These are phyloP conservation scores for Pentalonia nigronervosa DNA, from an alignment of 1,140 invertebrate species.

Conservation along the genomic window DNA sequence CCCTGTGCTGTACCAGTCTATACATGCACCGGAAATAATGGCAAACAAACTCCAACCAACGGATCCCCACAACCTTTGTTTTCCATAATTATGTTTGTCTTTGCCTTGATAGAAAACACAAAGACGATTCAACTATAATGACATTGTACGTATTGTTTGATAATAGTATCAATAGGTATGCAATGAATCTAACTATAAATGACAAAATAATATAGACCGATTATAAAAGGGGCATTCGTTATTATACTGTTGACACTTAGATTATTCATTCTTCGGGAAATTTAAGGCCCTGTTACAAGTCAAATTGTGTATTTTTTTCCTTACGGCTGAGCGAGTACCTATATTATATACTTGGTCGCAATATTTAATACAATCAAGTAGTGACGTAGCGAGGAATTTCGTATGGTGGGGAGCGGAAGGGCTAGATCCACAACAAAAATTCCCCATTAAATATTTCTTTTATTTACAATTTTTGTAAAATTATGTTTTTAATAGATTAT, in stretches of 20 bases:
- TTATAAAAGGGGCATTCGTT: not conserved
- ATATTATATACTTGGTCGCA: too few species aligned
- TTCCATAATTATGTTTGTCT: slow-evolving; percentile 75
- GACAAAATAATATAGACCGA: not conserved
- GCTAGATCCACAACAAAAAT: too few species aligned
- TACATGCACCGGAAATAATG: slow-evolving; percentile 75
- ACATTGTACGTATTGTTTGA: not conserved
- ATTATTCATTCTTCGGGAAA: not conserved
- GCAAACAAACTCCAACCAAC: slow-evolving; percentile 82
- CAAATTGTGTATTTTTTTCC: too few species aligned
- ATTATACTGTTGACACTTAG: not conserved
- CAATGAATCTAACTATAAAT: not conserved
- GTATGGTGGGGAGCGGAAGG: too few species aligned
- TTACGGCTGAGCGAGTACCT: too few species aligned
- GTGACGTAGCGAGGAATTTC: too few species aligned
- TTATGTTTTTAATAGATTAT: too few species aligned
- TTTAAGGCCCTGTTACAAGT: not conserved
- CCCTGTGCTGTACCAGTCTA: slow-evolving; percentile 75
- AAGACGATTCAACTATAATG: slow-evolving; percentile 1
- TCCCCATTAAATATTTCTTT: too few species aligned
- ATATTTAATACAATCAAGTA: too few species aligned
- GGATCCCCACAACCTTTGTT: slow-evolving; percentile 83
- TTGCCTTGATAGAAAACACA: slow-evolving; percentile 65
- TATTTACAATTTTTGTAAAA: too few species aligned
- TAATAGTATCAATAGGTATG: not conserved